These are phyloP conservation scores for Idaea aversata DNA, from an alignment of 2,888 invertebrate species.

Conservation along the genomic window DNA sequence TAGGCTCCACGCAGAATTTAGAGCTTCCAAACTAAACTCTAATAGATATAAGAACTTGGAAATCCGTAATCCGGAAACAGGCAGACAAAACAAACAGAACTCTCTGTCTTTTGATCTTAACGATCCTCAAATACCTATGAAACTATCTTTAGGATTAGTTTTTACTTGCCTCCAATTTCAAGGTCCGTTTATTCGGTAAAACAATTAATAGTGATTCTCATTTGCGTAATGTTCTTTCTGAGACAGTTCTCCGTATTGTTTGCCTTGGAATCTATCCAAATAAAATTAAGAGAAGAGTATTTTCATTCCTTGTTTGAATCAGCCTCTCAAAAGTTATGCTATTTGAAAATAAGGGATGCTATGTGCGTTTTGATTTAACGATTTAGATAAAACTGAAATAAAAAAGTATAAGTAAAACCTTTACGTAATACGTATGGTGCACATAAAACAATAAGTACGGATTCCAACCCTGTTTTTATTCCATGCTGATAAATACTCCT, in stretches of 20 bases:
- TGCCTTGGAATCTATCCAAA: slow-evolving; percentile 42
- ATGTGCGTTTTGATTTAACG: background rate
- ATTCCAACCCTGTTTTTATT: background rate
- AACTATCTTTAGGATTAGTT: slow-evolving; percentile 30
- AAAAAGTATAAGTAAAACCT: background rate
- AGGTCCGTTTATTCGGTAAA: slow-evolving; percentile 32
- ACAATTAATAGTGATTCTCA: slow-evolving; percentile 46
- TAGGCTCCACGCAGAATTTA: background rate
- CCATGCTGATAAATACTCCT: background rate
- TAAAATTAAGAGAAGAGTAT: slow-evolving; percentile 28
- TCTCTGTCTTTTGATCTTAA: slow-evolving; percentile 26
- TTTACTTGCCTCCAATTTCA: slow-evolving; percentile 34
- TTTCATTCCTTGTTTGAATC: background rate
- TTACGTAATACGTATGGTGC: background rate
- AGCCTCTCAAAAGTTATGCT: background rate
- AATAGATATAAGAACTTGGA: background rate
- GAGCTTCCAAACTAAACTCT: background rate
- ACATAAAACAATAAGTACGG: background rate
- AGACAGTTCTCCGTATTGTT: slow-evolving; percentile 31
- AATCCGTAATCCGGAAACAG: background rate
- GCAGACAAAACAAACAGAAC: background rate
- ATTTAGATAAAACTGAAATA: background rate
- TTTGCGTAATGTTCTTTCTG: slow-evolving; percentile 35
- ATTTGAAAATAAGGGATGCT: background rate
- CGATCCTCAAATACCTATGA: slow-evolving; percentile 10